Base-by-base conservation (phyloP, 1,140 invertebrate species). In the Dendrolimus punctatus region DNA sequence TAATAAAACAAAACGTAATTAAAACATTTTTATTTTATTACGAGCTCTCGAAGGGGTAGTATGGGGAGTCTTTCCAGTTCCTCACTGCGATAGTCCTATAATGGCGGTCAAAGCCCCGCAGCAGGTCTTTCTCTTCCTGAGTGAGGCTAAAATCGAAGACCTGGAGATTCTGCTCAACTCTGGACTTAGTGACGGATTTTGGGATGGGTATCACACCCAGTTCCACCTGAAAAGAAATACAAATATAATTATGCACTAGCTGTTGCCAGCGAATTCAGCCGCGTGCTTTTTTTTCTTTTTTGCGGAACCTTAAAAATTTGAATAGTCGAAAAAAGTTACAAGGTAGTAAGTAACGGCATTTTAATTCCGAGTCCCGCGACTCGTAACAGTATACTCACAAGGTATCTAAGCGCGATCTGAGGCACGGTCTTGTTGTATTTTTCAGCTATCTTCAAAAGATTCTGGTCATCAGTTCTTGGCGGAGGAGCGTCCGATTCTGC, bases 121-220 rank as follows among this genome's bases (percentile, higher is more conserved):
- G 23, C 36, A 88, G 83, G 4, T 79, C 73, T 55, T 91, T 88
- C 58, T 92, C 91, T 49, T 91, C 89, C 0, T 85, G 47, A 44
- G 88, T 79, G 9, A 96, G 71, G 74, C 90, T 78, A 68, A 96
- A 96, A 71, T 95, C 93, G 64, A 94, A 95, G 44, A 95, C 86
- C 40, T 94, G 71, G 41, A 92, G 89, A 71, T 97, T 97, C 68
- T 95, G 89, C 45, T 88, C 80, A 47, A 97, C 93, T 46, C 94
- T 88, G 3, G 89, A 87, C 61, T 92, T 91, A 6, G 90, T 94
- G 0, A 94, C 91, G 5, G 94, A 95, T 78, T 97, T 97, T 4
- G 95, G 95, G 65, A 97, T 92, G 0, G 94, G 91, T 38, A 93
- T 84, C 37, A 95, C 88, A 4, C 92, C 93, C 56, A 91, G 87